Percentiles rank a stretch among this genome's conserved stretches.
These are phyloP conservation scores for Menidia beryllina DNA, from an alignment of 2,113 vertebrate species.

Conservation along the genomic window DNA sequence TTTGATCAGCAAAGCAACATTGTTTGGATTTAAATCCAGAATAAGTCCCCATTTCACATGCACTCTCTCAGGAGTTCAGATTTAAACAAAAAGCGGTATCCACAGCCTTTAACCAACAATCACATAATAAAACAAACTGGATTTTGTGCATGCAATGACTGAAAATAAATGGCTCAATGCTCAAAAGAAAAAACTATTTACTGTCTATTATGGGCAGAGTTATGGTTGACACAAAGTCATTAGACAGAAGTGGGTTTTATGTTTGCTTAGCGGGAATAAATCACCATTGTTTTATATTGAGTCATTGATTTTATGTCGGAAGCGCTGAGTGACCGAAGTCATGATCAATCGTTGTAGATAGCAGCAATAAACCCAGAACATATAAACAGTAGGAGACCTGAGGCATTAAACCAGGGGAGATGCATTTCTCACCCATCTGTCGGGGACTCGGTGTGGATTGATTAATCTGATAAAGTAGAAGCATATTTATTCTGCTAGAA, in stretches of 20 bases:
- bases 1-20: not conserved
- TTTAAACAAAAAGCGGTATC: not conserved
- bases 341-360: not conserved
- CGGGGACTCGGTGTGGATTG: not conserved
- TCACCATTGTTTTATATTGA: not conserved
- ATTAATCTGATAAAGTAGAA: constrained; percentile 11
- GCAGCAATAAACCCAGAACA: constrained; percentile 9
- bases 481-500: constrained; percentile 3
- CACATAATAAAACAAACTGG: not conserved
- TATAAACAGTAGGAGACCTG: constrained; percentile 1
- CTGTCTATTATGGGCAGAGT: constrained; percentile 4
- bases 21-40: not conserved
- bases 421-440: constrained; percentile 8
- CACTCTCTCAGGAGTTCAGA: not conserved
- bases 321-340: not conserved
- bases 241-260: not conserved
- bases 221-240: not conserved
- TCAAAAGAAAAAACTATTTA: not conserved
- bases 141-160: not conserved
- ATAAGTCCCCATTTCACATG: not conserved
- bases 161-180: not conserved
- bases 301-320: not conserved
- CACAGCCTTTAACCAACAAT: not conserved
- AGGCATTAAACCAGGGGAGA: not conserved
- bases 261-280: not conserved